Percentiles rank a stretch among this genome's conserved stretches.
These are phyloP conservation scores for Tenebrosternarchus preto DNA, from an alignment of 2,113 vertebrate species.

Conservation along the genomic window DNA sequence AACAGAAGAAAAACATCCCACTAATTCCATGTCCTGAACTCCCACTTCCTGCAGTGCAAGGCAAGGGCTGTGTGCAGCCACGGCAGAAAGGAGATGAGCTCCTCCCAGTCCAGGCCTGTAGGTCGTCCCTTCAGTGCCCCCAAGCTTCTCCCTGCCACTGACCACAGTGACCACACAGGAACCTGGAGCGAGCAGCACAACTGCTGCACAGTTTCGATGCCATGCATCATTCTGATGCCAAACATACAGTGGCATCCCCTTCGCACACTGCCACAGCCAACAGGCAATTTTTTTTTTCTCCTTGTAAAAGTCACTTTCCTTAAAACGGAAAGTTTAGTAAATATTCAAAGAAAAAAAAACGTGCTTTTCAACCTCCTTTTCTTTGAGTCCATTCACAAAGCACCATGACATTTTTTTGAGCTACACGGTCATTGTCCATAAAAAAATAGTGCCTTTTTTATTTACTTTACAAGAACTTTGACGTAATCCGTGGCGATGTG, in stretches of 20 bases:
- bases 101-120: slow-evolving; percentile 68
- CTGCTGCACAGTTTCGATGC: slow-evolving; percentile 32
- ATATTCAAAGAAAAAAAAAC: slow-evolving; percentile 75
- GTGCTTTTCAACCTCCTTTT: slow-evolving; percentile 77
- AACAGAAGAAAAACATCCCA: slow-evolving; percentile 74
- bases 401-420: slow-evolving; percentile 83
- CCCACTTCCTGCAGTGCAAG: slow-evolving; percentile 72
- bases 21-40: slow-evolving; percentile 73
- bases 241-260: slow-evolving; percentile 74
- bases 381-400: slow-evolving; percentile 81
- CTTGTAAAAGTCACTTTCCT: slow-evolving; percentile 78
- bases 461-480: slow-evolving; percentile 76
- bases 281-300: slow-evolving; percentile 68
- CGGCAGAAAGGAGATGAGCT: slow-evolving; percentile 66
- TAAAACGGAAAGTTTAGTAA: slow-evolving; percentile 84
- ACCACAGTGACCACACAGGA: slow-evolving; percentile 58
- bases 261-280: slow-evolving; percentile 74
- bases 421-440: slow-evolving; percentile 83
- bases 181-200: slow-evolving; percentile 46
- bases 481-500: slow-evolving; percentile 86
- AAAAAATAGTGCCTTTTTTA: slow-evolving; percentile 86
- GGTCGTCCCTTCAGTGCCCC: slow-evolving; percentile 64
- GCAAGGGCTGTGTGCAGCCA: slow-evolving; percentile 65
- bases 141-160: slow-evolving; percentile 63
- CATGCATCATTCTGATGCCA: slow-evolving; percentile 58